Conservation (phyloP, 1,140 invertebrate species). For the Aricia agestis region DNA sequence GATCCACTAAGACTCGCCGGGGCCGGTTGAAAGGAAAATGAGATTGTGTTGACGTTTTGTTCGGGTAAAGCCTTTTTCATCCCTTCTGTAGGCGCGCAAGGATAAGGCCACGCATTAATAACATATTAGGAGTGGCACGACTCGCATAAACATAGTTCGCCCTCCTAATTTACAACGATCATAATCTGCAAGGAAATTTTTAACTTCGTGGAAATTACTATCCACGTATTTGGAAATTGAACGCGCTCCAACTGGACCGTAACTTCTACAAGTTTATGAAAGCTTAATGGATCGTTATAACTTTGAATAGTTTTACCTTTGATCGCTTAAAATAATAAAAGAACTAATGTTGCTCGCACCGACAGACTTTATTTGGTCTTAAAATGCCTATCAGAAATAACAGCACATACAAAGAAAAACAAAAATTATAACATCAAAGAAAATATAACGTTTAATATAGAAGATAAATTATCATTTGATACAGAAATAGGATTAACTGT, state of each 20-base stretch:
- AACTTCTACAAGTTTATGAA: not conserved
- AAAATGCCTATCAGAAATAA: no score
- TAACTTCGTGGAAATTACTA: not conserved
- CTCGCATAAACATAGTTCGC: not conserved
- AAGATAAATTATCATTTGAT: not conserved
- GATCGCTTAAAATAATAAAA: not conserved
- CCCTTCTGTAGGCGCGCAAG: conserved; percentile 6
- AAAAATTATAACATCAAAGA: not conserved
- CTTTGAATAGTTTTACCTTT: not conserved
- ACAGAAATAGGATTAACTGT: not conserved
- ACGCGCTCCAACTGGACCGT: not conserved
- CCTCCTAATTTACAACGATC: not conserved
- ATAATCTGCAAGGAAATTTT: no score
- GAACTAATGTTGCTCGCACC: not conserved
- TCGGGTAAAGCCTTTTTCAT: conserved; percentile 33
- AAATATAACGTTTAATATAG: not conserved
- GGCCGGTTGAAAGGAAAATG: conserved; percentile 70
- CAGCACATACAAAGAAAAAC: no score
- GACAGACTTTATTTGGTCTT: no score
- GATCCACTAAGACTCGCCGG: conserved; percentile 67
- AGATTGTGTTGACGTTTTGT: conserved; percentile 71
- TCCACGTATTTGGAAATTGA: not conserved
- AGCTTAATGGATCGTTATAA: not conserved
- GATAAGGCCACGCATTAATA: not conserved
- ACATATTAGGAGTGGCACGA: not conserved